These are phyloP conservation scores for Periophthalmus modestus DNA, from an alignment of 2,113 vertebrate species.

Conservation along the genomic window DNA sequence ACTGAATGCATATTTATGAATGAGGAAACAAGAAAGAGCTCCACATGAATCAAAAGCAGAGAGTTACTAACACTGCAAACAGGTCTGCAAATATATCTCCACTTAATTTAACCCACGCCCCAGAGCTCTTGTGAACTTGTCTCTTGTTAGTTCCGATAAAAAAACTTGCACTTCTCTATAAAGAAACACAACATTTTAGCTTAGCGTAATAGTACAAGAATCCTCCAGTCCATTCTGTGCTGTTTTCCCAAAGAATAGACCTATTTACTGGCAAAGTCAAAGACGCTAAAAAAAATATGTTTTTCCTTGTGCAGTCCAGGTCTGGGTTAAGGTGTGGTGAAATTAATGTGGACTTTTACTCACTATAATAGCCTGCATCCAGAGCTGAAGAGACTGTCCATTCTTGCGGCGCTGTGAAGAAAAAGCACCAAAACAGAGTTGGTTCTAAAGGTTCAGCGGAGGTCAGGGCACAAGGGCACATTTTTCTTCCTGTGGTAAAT, in stretches of 20 bases:
- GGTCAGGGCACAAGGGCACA: slow-evolving; percentile 37
- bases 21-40: too few species aligned
- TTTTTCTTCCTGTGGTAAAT: slow-evolving; percentile 43
- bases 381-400: neutral
- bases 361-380: neutral
- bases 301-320: neutral
- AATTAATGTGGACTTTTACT: neutral
- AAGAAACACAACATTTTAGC: neutral
- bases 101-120: neutral
- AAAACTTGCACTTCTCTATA: neutral
- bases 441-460: slow-evolving; percentile 24
- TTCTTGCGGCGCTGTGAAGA: neutral
- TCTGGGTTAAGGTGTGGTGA: slow-evolving; percentile 1
- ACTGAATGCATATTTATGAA: too few species aligned
- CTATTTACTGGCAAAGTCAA: neutral
- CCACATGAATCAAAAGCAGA: too few species aligned
- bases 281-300: neutral
- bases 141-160: neutral
- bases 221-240: neutral
- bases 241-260: neutral
- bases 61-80: too few species aligned
- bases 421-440: slow-evolving; percentile 17
- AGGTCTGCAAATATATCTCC: neutral
- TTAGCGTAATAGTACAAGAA: neutral
- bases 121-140: neutral